phyloP scores from a whole-genome alignment of 2,888 invertebrate genomes.

The Athalia cordata region DNA sequence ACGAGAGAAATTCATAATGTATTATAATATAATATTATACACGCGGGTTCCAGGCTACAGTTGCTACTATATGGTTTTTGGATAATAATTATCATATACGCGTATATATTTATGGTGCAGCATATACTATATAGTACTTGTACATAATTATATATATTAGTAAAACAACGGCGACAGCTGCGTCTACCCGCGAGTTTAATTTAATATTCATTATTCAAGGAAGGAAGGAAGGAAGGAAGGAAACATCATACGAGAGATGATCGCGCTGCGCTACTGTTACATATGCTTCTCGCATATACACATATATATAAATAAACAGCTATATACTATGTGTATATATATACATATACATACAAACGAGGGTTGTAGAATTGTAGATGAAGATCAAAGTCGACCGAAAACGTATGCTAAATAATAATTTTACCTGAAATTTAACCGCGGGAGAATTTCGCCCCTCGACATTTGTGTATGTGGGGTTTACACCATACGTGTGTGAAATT shows the following conservation, averaged over 20 bases:
- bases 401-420: background rate
- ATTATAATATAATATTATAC: no score
- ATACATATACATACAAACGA: no score
- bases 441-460: background rate
- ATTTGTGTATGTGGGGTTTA: background rate
- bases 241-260: background rate
- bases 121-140: no score
- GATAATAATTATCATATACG: no score
- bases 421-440: background rate
- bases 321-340: background rate
- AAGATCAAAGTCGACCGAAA: background rate
- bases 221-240: conserved; percentile 1
- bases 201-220: conserved; percentile 16
- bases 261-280: background rate
- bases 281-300: background rate
- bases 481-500: no score
- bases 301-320: background rate
- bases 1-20: no score
- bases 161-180: background rate
- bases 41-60: no score
- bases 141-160: background rate
- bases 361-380: conserved; percentile 10
- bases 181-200: conserved; percentile 15
- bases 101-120: no score
- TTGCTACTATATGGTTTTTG: no score